These are phyloP conservation scores for Spisula solida DNA, from an alignment of 2,888 invertebrate species.

Conservation along the genomic window DNA sequence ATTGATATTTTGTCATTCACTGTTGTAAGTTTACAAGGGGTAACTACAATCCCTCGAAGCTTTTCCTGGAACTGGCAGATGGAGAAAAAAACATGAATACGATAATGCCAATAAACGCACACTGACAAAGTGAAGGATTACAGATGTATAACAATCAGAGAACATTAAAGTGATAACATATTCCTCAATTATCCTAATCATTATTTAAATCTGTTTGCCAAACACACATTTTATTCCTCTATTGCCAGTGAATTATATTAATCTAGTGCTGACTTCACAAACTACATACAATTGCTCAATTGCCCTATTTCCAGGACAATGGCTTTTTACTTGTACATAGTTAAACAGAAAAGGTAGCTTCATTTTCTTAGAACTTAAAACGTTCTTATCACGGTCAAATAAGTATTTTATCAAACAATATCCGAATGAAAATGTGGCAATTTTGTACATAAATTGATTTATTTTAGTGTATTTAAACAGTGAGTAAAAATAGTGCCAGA, in stretches of 20 bases:
- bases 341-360: too few species aligned
- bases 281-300: neutral
- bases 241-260: neutral
- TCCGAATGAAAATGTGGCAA: too few species aligned
- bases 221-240: neutral
- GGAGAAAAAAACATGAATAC: neutral
- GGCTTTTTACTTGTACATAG: neutral
- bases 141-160: neutral
- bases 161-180: constrained; percentile 2
- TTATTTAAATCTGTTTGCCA: neutral
- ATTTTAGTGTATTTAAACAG: too few species aligned
- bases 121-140: neutral
- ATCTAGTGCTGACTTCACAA: constrained; percentile 1
- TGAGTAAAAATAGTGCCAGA: too few species aligned
- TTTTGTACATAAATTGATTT: too few species aligned
- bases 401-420: too few species aligned
- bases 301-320: neutral
- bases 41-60: neutral
- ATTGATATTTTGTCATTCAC: too few species aligned
- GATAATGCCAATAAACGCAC: neutral
- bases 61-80: neutral
- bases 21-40: too few species aligned
- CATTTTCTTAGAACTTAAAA: too few species aligned
- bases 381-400: too few species aligned
- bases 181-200: neutral